A percentile compares a stretch with the other conserved stretches of the same genome.
phyloP scores from a whole-genome alignment of 2,888 invertebrate genomes.

The Andrena flavipes region DNA sequence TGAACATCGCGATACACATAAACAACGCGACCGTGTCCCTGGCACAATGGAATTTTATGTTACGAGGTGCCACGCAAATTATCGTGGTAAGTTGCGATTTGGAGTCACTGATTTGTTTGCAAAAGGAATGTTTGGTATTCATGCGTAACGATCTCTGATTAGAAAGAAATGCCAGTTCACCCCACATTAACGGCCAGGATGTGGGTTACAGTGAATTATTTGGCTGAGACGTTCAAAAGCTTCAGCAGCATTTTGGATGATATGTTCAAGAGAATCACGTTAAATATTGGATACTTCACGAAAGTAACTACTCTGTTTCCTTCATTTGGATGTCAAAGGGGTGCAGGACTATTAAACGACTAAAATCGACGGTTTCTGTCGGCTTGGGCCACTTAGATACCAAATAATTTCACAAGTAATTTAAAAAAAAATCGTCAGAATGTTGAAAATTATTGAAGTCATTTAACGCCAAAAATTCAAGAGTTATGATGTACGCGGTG shows the following conservation, averaged over 20 bases:
- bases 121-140: background rate
- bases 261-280: conserved; percentile 86
- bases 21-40: conserved; percentile 87
- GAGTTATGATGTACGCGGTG: too few relatives aligned
- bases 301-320: conserved; percentile 85
- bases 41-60: conserved; percentile 91
- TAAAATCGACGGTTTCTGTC: too few relatives aligned
- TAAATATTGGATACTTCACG: conserved; percentile 88
- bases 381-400: too few relatives aligned
- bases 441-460: too few relatives aligned
- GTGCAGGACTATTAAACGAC: too few relatives aligned
- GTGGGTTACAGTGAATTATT: conserved; percentile 90
- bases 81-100: conserved; percentile 69
- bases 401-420: too few relatives aligned
- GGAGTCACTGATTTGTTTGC: background rate
- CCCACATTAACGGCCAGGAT: conserved; percentile 88
- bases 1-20: conserved; percentile 91
- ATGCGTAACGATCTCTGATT: conserved; percentile 60
- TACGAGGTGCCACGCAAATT: conserved; percentile 90
- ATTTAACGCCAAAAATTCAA: too few relatives aligned
- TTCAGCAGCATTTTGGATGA: conserved; percentile 87
- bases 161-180: conserved; percentile 87
- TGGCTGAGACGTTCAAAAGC: conserved; percentile 86
- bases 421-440: too few relatives aligned
- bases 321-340: background rate